phyloP scores from a whole-genome alignment of 2,113 vertebrate genomes.

The Periophthalmus modestus region DNA sequence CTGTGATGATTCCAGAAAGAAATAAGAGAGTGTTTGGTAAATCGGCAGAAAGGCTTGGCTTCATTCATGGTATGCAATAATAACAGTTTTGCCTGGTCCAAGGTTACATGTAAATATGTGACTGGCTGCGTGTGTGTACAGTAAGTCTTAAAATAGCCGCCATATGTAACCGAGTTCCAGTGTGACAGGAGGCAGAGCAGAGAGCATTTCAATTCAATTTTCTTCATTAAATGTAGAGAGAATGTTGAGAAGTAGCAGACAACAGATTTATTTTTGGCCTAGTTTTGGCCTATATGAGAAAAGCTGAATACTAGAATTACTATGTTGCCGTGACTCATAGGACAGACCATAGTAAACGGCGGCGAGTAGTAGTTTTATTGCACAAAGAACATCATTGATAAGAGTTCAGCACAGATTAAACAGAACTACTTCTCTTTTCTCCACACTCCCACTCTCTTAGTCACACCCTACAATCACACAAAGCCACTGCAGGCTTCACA shows the following conservation, averaged over 20 bases:
- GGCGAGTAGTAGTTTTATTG: not conserved
- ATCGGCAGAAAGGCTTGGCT: not conserved
- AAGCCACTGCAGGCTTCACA: slow-evolving; percentile 42
- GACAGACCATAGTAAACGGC: not conserved
- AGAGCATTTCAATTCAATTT: slow-evolving; percentile 26
- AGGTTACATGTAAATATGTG: not conserved
- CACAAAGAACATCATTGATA: slow-evolving; percentile 46
- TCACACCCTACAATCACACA: slow-evolving; percentile 56
- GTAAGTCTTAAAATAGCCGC: slow-evolving; percentile 45
- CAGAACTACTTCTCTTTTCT: slow-evolving; percentile 54
- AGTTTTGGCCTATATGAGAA: not conserved
- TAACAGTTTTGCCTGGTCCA: not conserved
- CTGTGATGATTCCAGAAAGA: not conserved
- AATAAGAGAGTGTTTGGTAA: not conserved
- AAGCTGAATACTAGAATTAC: not conserved
- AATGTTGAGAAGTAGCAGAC: slow-evolving; percentile 16
- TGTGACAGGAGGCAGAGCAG: slow-evolving; percentile 33
- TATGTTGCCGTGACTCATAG: not conserved
- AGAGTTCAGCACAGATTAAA: slow-evolving; percentile 16
- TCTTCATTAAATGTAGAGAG: slow-evolving; percentile 18
- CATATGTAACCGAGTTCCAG: slow-evolving; percentile 23
- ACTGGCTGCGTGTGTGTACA: slow-evolving; percentile 17
- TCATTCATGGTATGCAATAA: not conserved
- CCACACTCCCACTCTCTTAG: slow-evolving; percentile 50
- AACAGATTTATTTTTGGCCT: too few species aligned